Conservation (phyloP, 1,140 invertebrate genomes). For the Harpegnathos saltator region DNA sequence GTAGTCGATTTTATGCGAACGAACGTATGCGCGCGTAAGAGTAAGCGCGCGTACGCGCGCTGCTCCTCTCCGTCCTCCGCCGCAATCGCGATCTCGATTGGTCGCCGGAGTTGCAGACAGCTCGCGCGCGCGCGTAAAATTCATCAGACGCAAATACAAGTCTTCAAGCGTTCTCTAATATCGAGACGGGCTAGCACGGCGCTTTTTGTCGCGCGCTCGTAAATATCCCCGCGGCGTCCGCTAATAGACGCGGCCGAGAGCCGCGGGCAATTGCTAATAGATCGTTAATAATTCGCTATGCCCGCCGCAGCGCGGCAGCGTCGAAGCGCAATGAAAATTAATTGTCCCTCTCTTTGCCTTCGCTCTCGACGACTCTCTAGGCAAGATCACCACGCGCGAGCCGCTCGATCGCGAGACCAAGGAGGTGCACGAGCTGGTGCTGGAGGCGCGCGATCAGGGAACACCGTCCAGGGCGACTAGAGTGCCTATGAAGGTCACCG, state of each 20-base stretch:
- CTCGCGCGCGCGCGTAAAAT: constrained; percentile 7
- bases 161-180: not conserved
- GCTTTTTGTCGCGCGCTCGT: constrained; percentile 32
- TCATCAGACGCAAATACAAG: not conserved
- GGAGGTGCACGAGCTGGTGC: constrained; percentile 92
- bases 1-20: constrained; percentile 38
- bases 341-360: constrained; percentile 21
- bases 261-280: constrained; percentile 43
- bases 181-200: not conserved
- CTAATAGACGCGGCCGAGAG: constrained; percentile 31
- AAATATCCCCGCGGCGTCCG: constrained; percentile 32
- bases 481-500: constrained; percentile 90
- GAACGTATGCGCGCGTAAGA: not conserved
- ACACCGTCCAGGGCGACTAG: constrained; percentile 90
- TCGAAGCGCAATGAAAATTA: not conserved
- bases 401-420: constrained; percentile 94
- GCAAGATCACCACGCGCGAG: constrained; percentile 93
- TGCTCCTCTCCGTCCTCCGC: too few species aligned
- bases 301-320: not conserved
- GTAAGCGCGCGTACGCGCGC: too few species aligned
- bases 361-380: constrained; percentile 83
- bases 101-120: not conserved
- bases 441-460: constrained; percentile 95
- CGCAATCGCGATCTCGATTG: constrained; percentile 27
- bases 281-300: constrained; percentile 51